Evolutionary conservation across 2,797 vertebrate genomes (phyloP), one percentile per base, ranked within the genome.

Genomic region (Triplophysa bombifrons): DNA sequence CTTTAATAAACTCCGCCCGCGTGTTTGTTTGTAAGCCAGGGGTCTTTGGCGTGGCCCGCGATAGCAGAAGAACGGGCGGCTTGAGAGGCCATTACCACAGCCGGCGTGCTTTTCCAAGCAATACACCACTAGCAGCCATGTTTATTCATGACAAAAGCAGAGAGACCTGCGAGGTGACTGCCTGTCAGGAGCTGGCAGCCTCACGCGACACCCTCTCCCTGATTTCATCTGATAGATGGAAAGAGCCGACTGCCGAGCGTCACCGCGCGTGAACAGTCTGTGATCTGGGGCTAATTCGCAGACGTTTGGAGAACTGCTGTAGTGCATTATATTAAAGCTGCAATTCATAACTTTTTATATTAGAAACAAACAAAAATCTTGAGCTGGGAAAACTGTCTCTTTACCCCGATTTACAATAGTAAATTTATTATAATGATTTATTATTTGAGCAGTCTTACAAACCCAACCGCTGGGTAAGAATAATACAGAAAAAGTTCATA

Each of bases 151-250:
- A 80, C 82, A 85, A 86, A 65, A 74, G 81, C 86, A 83, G 86
- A 74, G 83, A 89, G 89, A 89, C 87, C 89, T 85, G 90, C 87
- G 90, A 90, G 90, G 90, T 91, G 89, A 92, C 92, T 91, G 89
- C 84, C 91, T 91, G 89, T 91, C 91, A 88, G 80, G 74, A 83
- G 76, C 82, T 86, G 86, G 83, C 89, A 90, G 82, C 74, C 84
- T 86, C 84, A 84, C 83, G 86, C 81, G 72, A 79, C 74, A 34
- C 85, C 65, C 73, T 81, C 85, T 72, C 78, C 74, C 76, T 83
- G 85, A 88, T 87, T 86, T 73, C 78, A 79, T 82, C 85, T 85
- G 84, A 86, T 86, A 84, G 82, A 86, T 81, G 80, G 78, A 83
- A 72, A 78, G 72, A 76, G 67, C 73, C 74, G 74, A 60, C 63